phyloP scores from a whole-genome alignment of 2,888 invertebrate species.

The Pollenia amentaria region DNA sequence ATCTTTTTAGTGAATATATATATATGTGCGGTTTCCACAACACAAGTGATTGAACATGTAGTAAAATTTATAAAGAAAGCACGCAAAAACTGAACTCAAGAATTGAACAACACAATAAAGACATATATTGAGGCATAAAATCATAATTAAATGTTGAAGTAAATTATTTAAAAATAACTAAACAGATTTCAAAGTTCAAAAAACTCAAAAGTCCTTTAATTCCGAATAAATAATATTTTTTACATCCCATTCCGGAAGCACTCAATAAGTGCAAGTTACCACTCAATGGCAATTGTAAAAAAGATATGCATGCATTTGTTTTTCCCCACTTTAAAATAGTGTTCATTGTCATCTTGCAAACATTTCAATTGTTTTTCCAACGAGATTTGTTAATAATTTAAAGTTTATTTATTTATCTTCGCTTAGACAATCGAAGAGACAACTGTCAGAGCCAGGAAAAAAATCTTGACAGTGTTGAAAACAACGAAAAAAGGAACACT shows the following conservation, averaged over 20 bases:
- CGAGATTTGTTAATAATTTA: conserved; percentile 53
- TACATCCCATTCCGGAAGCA: conserved; percentile 6
- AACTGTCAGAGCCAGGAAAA: conserved; percentile 51
- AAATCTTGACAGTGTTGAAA: conserved; percentile 33
- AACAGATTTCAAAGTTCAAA: no score
- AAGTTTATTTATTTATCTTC: conserved; percentile 46
- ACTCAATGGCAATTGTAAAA: background rate
- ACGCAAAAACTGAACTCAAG: no score
- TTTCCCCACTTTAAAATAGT: conserved; percentile 26
- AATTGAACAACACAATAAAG: no score
- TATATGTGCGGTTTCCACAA: no score
- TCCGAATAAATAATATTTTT: background rate
- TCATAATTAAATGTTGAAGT: no score
- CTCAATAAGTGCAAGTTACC: background rate
- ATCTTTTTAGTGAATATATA: no score
- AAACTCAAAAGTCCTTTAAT: no score
- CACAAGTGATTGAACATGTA: no score
- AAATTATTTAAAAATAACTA: no score
- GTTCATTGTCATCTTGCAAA: conserved; percentile 45
- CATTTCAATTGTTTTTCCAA: conserved; percentile 54
- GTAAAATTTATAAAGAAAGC: no score
- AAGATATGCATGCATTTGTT: conserved; percentile 6
- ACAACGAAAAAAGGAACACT: conserved; percentile 14
- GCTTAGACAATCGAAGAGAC: conserved; percentile 48
- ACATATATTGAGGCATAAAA: no score